Conservation (phyloP, 2,888 invertebrate genomes). For the Hedya salicella region DNA sequence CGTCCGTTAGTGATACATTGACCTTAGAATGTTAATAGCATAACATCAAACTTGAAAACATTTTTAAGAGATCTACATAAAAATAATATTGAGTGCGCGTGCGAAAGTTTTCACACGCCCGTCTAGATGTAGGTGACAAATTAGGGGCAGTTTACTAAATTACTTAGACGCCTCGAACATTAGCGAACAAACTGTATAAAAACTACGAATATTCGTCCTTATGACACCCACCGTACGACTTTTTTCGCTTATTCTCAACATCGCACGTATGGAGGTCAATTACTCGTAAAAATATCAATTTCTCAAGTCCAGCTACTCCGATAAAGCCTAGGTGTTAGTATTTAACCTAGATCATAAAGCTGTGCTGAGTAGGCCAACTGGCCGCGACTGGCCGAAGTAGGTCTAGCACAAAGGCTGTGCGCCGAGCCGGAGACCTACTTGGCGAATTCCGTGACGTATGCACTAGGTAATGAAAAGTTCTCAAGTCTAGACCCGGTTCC, state of each 20-base stretch:
- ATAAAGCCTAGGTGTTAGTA: constrained; percentile 17
- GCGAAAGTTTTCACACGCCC: constrained; percentile 28
- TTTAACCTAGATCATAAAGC: constrained; percentile 32
- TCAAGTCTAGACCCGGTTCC: too few species aligned
- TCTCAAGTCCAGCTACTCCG: background rate
- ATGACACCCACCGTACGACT: background rate
- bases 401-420: constrained; percentile 31
- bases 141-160: constrained; percentile 35
- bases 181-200: too few species aligned
- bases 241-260: background rate
- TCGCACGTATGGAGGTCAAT: constrained; percentile 12
- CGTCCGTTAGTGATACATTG: background rate
- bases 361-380: constrained; percentile 22
- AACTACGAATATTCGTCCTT: background rate
- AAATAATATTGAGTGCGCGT: constrained; percentile 3
- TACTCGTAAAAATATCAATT: constrained; percentile 24
- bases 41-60: background rate
- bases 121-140: constrained; percentile 26
- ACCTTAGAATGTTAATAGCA: background rate
- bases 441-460: constrained; percentile 23
- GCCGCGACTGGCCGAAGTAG: constrained; percentile 25
- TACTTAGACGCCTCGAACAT: constrained; percentile 19
- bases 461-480: background rate
- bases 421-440: constrained; percentile 31
- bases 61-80: background rate